Base-by-base conservation (phyloP, 2,113 vertebrate genomes). In the Semnornis frantzii region DNA sequence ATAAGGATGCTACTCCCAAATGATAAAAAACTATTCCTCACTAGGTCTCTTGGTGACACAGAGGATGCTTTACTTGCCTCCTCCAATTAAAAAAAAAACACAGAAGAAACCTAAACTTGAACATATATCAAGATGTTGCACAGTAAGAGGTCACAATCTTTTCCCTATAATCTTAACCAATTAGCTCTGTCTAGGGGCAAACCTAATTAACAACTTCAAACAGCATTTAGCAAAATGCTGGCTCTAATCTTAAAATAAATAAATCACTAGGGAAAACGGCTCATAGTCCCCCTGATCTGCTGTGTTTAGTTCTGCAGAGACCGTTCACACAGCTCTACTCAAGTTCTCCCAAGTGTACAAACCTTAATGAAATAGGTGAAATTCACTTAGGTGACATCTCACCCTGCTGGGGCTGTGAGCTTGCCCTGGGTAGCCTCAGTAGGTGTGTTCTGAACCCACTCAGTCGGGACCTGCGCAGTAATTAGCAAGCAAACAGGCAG, bases 161-260 rank as follows among this genome's bases (percentile, higher is more conserved):
- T 81, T 15, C 58, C 33, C 44, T 75, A 15, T 60, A 78, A 88
- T 75, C 79, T 86, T 76, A 81, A 42, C 54, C 90, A 91, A 59
- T 91, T 95, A 83, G 73, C 27, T 80, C 10, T 85, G 52, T 73
- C 79, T 95, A 46, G 44, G 78, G 76, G 69, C 57, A 91, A 89
- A 75, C 44, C 50, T 88, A 68, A 95, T 88, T 85, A 95, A 83
- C 24, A 58, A 25, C 69, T 85, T 91, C 73, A 72, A 85, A 85
- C 54, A 68, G 37, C 62, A 72, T 71, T 92, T 92, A 7, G 8
- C 62, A 91, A 88, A 94, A 81, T 71, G 82, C 54, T 81, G 68
- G 31, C n/a, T 79, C 58, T 88, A 90, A 92, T 83, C 82, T 85
- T 75, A 72, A 75, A 81, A 81, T 90, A 50, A 7, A 92, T 85